A percentile compares a stretch with the other conserved stretches of the same genome.
Evolutionary conservation across 2,888 invertebrate genomes (phyloP).

Genomic region (Oscheius sp.): DNA sequence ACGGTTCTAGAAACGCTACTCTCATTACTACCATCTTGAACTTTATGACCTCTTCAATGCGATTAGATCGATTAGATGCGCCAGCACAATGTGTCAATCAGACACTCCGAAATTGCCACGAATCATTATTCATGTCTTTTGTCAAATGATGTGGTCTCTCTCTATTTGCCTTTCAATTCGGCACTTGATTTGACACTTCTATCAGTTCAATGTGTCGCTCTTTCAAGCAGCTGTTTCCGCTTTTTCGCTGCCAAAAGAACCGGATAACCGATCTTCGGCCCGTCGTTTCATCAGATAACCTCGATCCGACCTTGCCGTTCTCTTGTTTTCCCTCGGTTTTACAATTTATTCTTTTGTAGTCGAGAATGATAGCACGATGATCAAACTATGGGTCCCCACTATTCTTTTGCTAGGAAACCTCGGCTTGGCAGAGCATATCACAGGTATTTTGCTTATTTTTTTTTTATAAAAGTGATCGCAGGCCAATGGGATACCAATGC

Average conservation of each 20-base stretch:
- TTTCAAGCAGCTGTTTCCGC: background rate
- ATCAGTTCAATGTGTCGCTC: background rate
- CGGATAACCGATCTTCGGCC: conserved; percentile 18
- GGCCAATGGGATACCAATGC: conserved; percentile 23
- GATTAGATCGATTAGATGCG: conserved; percentile 19
- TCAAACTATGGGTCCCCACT: conserved; percentile 25
- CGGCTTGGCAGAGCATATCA: conserved; percentile 10
- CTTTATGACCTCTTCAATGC: no score
- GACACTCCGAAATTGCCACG: background rate
- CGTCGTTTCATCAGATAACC: conserved; percentile 6
- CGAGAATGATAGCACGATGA: conserved; percentile 32
- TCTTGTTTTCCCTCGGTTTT: background rate
- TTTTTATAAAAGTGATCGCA: background rate
- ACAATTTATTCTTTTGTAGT: background rate
- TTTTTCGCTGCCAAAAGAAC: conserved; percentile 1
- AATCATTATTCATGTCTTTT: background rate
- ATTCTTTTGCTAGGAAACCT: background rate
- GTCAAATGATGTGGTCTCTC: background rate
- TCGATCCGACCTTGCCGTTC: background rate
- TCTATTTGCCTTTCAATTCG: conserved; percentile 4
- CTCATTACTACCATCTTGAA: no score
- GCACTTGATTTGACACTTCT: conserved; percentile 1
- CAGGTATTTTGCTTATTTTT: conserved; percentile 3
- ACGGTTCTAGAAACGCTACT: no score
- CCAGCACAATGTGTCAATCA: conserved; percentile 29